Base-by-base conservation (phyloP, 2,797 vertebrate species). In the Poeciliopsis infans region DNA sequence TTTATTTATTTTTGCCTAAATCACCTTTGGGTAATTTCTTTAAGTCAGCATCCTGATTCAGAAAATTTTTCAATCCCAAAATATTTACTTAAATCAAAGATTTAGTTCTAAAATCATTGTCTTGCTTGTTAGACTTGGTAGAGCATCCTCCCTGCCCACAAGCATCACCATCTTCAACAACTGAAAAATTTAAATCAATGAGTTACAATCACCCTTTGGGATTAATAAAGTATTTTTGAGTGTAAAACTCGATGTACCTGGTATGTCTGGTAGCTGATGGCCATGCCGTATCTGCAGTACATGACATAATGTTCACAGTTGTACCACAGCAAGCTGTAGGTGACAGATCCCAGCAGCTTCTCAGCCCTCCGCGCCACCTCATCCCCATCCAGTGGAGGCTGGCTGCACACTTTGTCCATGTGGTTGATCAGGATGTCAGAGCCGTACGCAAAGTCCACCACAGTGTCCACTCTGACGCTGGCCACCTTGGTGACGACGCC, bases 241-340 rank as follows among this genome's bases (percentile, higher is more conserved):
- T 51, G 18, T 69, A 6, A 69, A 69, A 69, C 39, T 13, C 25
- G 0, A 64, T 69, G 4, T 97, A 99, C 98, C 98, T 98, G 96
- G 89, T 97, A 97, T 0, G 97, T 97, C 96, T 99, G 98, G 89
- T 97, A 97, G 95, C 98, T 99, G 91, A 97, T 93, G 0, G 95
- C 85, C 74, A 96, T 92, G 36, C 97, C 98, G 1, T 98, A 99
- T 87, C 98, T 96, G 96, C 98, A 99, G 96, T 97, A 95, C 93
- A 98, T 99, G 87, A 99, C 98, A 15, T 97, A 99, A 93, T 99
- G 98, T 88, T 99, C 98, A 82, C 98, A 99, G 95, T 99, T 99
- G 95, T 98, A 97, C 98, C 98, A 99, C 83, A 99, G 94, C 0
- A 99, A 91, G 85, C 98, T 99, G 93, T 99, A 99, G 25, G 94